Percentiles rank a stretch among this genome's conserved stretches.
These are phyloP conservation scores for Crax fasciolata DNA, from an alignment of 2,797 vertebrate genomes.

Conservation along the genomic window DNA sequence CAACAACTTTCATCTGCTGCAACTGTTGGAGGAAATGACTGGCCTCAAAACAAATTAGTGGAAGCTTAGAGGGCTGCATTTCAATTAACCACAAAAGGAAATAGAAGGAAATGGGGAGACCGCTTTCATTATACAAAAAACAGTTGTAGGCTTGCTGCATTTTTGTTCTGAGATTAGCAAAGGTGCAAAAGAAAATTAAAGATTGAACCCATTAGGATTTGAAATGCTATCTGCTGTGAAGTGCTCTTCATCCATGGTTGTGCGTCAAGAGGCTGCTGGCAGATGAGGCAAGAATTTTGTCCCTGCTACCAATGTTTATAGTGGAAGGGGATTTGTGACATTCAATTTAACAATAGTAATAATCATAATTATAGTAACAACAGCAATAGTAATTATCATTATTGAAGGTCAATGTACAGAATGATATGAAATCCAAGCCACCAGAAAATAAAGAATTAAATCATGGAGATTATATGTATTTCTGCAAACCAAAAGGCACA, in stretches of 20 bases:
- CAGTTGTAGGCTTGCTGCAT: background rate
- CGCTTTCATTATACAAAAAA: background rate
- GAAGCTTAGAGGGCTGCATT: conserved; percentile 44
- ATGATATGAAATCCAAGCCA: background rate
- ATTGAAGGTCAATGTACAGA: background rate
- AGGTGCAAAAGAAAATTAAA: conserved; percentile 26
- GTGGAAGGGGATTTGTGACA: background rate
- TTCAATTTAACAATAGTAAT: background rate
- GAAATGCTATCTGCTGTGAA: conserved; percentile 22
- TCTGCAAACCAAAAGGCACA: conserved; percentile 47
- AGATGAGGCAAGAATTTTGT: background rate
- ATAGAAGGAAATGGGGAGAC: background rate
- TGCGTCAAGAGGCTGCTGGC: background rate
- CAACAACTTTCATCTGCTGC: conserved; percentile 51
- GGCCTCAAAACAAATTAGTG: conserved; percentile 60
- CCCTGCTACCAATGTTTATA: background rate
- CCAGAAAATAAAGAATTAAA: conserved; percentile 48
- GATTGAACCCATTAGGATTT: conserved; percentile 8
- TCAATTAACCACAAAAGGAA: conserved; percentile 58
- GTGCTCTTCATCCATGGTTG: background rate
- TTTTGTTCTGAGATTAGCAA: conserved; percentile 40
- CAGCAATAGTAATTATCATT: background rate
- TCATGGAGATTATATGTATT: conserved; percentile 30
- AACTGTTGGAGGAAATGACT: conserved; percentile 63
- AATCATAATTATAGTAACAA: background rate